Conservation (phyloP, 2,888 invertebrate species). For the Pterobdella sp. region DNA sequence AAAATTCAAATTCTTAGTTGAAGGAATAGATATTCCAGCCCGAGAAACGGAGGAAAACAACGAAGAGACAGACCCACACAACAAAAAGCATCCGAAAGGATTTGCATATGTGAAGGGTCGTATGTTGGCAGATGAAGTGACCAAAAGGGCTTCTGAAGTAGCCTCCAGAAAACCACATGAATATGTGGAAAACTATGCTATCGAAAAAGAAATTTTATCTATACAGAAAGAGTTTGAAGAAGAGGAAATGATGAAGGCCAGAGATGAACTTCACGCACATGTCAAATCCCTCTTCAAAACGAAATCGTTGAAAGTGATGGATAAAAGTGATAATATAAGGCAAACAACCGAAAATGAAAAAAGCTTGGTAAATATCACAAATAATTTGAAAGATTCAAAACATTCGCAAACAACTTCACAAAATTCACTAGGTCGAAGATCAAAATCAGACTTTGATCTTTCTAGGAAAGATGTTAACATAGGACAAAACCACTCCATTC, state of each 20-base stretch:
- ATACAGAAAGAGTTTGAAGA: not conserved
- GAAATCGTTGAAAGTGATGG: not conserved
- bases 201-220: conserved; percentile 21
- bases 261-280: conserved; percentile 18
- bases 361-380: not conserved
- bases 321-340: not conserved
- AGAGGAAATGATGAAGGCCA: not conserved
- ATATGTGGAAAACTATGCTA: conserved; percentile 27
- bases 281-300: not conserved
- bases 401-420: not conserved
- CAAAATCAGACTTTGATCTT: not conserved
- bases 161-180: conserved; percentile 37
- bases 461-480: not conserved
- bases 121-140: conserved; percentile 33
- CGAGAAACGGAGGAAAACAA: not conserved
- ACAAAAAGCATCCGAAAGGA: conserved; percentile 29
- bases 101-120: conserved; percentile 37
- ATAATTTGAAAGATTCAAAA: not conserved
- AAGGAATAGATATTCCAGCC: conserved; percentile 38
- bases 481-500: conserved; percentile 15
- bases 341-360: not conserved
- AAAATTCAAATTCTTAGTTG: conserved; percentile 36
- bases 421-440: not conserved
- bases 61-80: not conserved
- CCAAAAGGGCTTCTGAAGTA: conserved; percentile 34